phyloP scores from a whole-genome alignment of 92 coral and sea anemone genomes.

The Siderastrea radians region DNA sequence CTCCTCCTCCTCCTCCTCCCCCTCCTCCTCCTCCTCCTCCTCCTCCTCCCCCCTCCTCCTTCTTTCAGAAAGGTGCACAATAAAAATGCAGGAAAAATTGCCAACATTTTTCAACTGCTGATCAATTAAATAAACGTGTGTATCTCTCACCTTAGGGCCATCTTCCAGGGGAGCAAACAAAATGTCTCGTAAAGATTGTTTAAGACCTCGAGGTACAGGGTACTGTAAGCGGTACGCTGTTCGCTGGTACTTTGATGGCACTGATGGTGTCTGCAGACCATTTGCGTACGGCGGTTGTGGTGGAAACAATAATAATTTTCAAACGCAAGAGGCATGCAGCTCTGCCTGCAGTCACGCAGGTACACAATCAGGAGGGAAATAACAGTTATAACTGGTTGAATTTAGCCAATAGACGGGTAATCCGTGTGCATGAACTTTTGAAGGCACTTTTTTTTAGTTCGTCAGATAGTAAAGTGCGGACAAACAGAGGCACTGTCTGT shows the following conservation, averaged over 20 bases:
- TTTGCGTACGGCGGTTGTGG: conserved; percentile 96
- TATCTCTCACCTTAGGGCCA: not conserved
- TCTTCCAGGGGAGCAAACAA: not conserved
- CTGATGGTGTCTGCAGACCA: conserved; percentile 68
- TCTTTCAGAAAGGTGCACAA: too few species aligned
- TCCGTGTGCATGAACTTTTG: too few species aligned
- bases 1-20: too few species aligned
- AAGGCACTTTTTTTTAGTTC: too few species aligned
- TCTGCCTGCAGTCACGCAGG: conserved; percentile 81
- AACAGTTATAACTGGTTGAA: too few species aligned
- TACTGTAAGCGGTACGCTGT: conserved; percentile 73
- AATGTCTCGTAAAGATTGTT: conserved; percentile 64
- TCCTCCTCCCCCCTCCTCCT: too few species aligned
- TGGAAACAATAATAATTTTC: conserved; percentile 89
- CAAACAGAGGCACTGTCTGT: too few species aligned
- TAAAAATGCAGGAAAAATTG: not conserved
- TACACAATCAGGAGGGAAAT: not conserved
- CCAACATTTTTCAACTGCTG: not conserved
- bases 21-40: too few species aligned
- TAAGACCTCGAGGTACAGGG: conserved; percentile 70
- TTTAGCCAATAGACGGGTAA: too few species aligned
- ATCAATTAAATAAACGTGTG: not conserved
- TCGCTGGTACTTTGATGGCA: conserved; percentile 86
- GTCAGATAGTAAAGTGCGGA: too few species aligned
- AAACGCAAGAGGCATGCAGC: conserved; percentile 66